These are phyloP conservation scores for Neotoma lepida DNA, from an alignment of 2,113 vertebrate genomes.

Conservation along the genomic window DNA sequence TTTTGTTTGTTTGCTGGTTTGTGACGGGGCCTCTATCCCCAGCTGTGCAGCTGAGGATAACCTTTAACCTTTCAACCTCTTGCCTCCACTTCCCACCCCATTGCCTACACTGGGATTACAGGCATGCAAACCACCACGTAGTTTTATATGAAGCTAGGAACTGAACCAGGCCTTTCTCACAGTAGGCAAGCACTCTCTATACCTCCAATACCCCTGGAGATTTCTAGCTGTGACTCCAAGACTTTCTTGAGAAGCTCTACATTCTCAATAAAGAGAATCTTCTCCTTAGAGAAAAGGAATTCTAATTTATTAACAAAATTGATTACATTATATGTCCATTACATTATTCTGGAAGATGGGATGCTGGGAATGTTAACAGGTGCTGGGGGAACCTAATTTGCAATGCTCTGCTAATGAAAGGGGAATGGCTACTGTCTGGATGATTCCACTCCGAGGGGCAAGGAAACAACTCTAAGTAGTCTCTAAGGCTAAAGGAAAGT, in stretches of 20 bases:
- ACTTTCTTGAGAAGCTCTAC: conserved; percentile 50
- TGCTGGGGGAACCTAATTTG: conserved; percentile 42
- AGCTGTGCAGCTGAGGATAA: background rate
- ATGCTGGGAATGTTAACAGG: conserved; percentile 54
- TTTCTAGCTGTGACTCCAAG: conserved; percentile 44
- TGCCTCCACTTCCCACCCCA: background rate
- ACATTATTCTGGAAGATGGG: conserved; percentile 59
- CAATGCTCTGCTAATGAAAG: conserved; percentile 54
- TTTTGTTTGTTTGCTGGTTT: background rate
- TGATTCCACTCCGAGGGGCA: conserved; percentile 64
- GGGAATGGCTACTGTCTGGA: conserved; percentile 54
- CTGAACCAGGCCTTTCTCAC: background rate
- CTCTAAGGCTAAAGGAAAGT: conserved; percentile 53
- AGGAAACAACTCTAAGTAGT: conserved; percentile 59
- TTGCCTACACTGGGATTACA: background rate
- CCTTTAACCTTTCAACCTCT: background rate
- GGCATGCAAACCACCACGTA: background rate
- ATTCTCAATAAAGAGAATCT: conserved; percentile 56
- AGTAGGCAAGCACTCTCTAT: background rate
- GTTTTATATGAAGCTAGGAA: background rate
- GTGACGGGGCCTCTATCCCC: background rate
- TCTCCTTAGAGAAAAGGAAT: conserved; percentile 68
- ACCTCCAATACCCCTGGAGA: background rate
- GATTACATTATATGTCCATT: conserved; percentile 62
- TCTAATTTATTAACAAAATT: conserved; percentile 66